Evolutionary conservation across 2,113 vertebrate genomes (phyloP).

Genomic region (Protomyctophum bolini): DNA sequence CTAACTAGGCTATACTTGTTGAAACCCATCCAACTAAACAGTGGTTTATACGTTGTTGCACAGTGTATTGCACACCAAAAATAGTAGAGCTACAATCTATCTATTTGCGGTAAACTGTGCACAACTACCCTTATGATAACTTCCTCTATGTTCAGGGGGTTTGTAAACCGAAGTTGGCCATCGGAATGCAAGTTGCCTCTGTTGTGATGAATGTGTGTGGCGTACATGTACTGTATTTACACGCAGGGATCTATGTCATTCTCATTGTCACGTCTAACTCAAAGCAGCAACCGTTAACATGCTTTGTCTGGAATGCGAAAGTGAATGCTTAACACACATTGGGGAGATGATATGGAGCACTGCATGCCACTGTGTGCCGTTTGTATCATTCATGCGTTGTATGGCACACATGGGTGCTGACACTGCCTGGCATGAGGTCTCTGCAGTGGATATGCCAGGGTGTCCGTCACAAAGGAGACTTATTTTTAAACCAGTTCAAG

Average conservation of each 20-base stretch:
- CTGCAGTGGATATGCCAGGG: constrained; percentile 10
- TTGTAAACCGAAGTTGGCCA: constrained; percentile 1
- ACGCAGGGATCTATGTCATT: constrained; percentile 14
- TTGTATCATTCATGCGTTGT: constrained; percentile 23
- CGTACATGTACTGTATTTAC: not conserved
- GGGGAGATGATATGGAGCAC: constrained; percentile 25
- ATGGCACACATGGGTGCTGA: constrained; percentile 3
- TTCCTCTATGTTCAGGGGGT: too few relatives aligned
- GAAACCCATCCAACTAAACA: constrained; percentile 10
- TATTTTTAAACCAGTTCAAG: constrained; percentile 10
- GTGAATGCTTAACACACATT: constrained; percentile 37
- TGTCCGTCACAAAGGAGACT: constrained; percentile 1
- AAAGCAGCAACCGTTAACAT: constrained; percentile 1
- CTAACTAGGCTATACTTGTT: constrained; percentile 58
- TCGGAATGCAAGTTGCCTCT: constrained; percentile 6
- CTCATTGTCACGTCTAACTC: constrained; percentile 30
- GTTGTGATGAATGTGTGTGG: not conserved
- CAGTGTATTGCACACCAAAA: too few relatives aligned
- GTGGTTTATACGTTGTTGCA: too few relatives aligned
- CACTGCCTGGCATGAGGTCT: constrained; percentile 51
- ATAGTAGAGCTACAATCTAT: too few relatives aligned
- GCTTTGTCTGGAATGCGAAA: constrained; percentile 31
- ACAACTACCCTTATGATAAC: too few relatives aligned
- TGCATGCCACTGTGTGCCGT: constrained; percentile 51
- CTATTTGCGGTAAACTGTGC: too few relatives aligned